Base-by-base conservation (phyloP, 1,140 invertebrate genomes). In the Forficula auricularia region DNA sequence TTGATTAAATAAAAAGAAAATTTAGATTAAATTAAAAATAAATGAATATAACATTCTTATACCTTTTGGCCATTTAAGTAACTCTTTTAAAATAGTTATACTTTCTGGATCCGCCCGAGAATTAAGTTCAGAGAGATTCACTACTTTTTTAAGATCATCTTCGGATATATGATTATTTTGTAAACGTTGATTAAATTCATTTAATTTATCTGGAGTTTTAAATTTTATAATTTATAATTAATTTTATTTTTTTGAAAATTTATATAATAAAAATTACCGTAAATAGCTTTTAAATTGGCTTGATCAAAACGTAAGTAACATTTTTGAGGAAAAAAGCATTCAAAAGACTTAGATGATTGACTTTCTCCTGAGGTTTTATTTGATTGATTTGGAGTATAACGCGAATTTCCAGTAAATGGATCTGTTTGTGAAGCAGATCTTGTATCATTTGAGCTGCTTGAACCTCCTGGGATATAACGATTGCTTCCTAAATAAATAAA, bases 61-160 rank as follows among this genome's bases (percentile, higher is more conserved):
- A 78, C 74, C 73, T 57, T 70, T 65, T 2, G 84, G 81, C 86
- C 85, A 90, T 47, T 73, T 61, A 18, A 90, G 57, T 40, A 86
- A 62, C 49, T 65, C 67, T 53, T 72, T 72, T 35, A 87, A 53
- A n/a, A 70, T 59, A n/a, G 64, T 59, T 14, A 80, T 56, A 8
- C 67, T 57, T 41, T 67, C 63, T 4, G 58, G 48, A 49, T 60
- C 61, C 7, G 18, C 44, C 4, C 31, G n/a, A 9, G 43, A 40
- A 31, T 40, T 42, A 15, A 39, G 34, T 43, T 66, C 59, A 10
- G 71, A 67, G 32, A 80, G 51, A 48, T 73, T 69, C n/a, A 73
- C 66, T 19, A 82, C 58, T 33, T 61, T 61, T 37, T 75, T 62
- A 33, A 83, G 47, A 27, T 71, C 59, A 20, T 70, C 65, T 0